Base-by-base conservation (phyloP, 2,113 vertebrate species). In the Deroptyus accipitrinus region DNA sequence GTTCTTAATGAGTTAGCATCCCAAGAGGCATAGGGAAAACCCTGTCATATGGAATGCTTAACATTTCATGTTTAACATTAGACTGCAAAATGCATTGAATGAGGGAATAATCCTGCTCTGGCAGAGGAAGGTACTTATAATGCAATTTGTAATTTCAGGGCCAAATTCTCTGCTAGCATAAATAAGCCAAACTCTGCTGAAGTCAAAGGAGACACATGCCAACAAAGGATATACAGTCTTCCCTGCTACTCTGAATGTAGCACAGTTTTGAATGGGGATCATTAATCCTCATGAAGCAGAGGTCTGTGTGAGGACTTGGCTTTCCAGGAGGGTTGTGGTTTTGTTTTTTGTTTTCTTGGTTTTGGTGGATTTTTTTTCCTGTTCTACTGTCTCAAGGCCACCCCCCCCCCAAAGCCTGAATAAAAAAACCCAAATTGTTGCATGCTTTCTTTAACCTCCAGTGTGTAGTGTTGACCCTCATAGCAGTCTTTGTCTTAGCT, bases 71-170 rank as follows among this genome's bases (percentile, higher is more conserved):
- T 95, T 88, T 86, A 83, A 75, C 0, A 0, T 86, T 84, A 77
- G 75, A 70, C 67, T 93, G 84, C 82, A 96, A 91, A 96, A 94
- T n/a, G 49, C 54, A 90, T 67, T 90, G 87, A 88, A 94, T 83
- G 72, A 89, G 19, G n/a, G 79, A 85, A 75, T 91, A 93, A 94
- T 95, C 85, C 75, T 86, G 63, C 82, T 91, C 92, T 93, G 93
- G 75, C 93, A 94, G 52, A 51, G 15, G 11, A 66, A 95, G 28
- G 31, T 82, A 85, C 89, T 94, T 73, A 88, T 4, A 94, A 74
- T 83, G 49, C 72, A 87, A 90, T 37, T 73, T 69, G 78, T 83
- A 94, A 79, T 87, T 93, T 87, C 49, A 85, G 77, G 41, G 67
- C 76, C 82, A 94, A 77, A 90, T 70, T 94, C 85, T 94, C 68